Evolutionary conservation across 2,888 invertebrate genomes (phyloP), one percentile per base, ranked within the genome.

Genomic region (Drymonia ruficornis): DNA sequence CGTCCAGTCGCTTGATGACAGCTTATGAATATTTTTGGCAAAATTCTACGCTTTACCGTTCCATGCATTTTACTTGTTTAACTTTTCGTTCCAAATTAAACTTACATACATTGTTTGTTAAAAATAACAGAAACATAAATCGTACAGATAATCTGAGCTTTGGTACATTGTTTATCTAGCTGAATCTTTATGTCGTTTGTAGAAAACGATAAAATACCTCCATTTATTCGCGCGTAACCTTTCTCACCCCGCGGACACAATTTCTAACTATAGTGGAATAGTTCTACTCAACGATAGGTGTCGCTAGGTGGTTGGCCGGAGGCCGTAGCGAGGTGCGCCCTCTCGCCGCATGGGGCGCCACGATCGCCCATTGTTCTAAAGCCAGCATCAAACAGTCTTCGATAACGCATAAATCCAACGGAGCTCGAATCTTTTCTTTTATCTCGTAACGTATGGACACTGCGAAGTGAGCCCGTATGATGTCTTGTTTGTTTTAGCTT

Each of bases 391-490:
- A 80, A 86, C 86, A 77, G 78, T 76, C 76, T 85, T 82, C 88
- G 89, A 91, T 89, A 91, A 87, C 84, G 86, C 91, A 92, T 91
- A 91, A 92, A 91, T 91, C 81, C 90, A 87, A 85, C 83, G 81
- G 80, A 72, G 71, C 61, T 85, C 85, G 80, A 89, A 87, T 90
- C 89, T 89, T 89, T 92, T 84, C 88, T 91, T 91, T 92, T 91
- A 91, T 91, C 91, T 91, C 85, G 86, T 91, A 91, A 92, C 86
- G 89, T 91, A 92, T 92, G 91, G 90, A 89, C 89, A 89, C 90
- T 88, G 90, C 91, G 86, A 90, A 92, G 91, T 92, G 90, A 91
- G 87, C 81, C 83, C 86, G 85, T 89, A 89, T 89, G 89, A 91
- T 87, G 87, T 84, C 83, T 79, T 77, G 70, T 78, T 91, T 85